These are phyloP conservation scores for Blastobasis lacticolella DNA, from an alignment of 2,888 invertebrate species.

Conservation along the genomic window DNA sequence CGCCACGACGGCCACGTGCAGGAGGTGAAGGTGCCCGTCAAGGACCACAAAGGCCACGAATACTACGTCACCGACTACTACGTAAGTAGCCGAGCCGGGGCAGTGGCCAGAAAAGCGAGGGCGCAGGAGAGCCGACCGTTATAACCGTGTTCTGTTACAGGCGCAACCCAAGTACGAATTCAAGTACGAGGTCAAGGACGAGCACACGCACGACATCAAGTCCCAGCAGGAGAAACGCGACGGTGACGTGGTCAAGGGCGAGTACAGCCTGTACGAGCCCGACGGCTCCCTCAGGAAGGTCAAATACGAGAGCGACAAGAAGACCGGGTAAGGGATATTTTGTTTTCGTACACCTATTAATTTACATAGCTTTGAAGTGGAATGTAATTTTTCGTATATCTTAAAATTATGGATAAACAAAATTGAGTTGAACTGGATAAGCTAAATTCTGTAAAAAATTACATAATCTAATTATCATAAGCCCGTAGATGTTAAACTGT, in stretches of 20 bases:
- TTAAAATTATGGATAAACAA: neutral
- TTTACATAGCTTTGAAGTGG: no score
- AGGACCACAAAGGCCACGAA: neutral
- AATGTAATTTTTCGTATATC: neutral
- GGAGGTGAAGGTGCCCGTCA: neutral
- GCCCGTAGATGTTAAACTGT: no score
- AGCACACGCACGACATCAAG: constrained; percentile 33
- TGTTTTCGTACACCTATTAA: no score
- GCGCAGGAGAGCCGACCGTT: neutral
- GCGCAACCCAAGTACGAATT: constrained; percentile 31
- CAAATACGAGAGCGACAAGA: constrained; percentile 29
- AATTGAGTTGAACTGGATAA: neutral
- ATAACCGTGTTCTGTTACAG: constrained; percentile 14
- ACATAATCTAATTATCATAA: no score
- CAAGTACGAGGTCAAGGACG: constrained; percentile 35
- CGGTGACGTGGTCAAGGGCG: constrained; percentile 31
- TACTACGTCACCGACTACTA: neutral
- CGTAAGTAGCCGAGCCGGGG: neutral
- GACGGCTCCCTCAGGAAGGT: constrained; percentile 29
- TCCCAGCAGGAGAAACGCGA: constrained; percentile 32
- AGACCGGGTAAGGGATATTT: constrained; percentile 27
- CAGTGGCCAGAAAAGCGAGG: neutral
- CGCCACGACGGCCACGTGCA: neutral
- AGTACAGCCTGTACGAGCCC: constrained; percentile 28
- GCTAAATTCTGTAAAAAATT: no score